Evolutionary conservation across 2,888 invertebrate species (phyloP).

Genomic region (Xylocampa areola): DNA sequence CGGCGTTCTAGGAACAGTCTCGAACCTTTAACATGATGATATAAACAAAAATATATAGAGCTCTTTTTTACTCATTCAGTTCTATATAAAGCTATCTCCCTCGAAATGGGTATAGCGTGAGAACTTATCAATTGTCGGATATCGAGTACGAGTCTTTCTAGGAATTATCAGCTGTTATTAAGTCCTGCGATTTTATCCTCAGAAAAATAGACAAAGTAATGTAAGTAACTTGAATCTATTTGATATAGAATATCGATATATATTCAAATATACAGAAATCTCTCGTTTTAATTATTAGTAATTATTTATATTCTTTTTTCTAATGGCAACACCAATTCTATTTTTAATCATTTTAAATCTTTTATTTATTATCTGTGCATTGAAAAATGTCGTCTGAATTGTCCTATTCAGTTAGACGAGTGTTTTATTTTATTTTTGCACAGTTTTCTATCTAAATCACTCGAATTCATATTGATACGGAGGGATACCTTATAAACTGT

Average conservation of each 20-base stretch:
- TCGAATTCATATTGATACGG: slow-evolving; percentile 27
- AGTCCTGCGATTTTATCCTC: too few relatives aligned
- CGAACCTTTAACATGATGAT: slow-evolving; percentile 3
- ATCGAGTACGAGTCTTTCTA: too few relatives aligned
- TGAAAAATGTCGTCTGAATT: slow-evolving; percentile 61
- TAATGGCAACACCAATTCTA: slow-evolving; percentile 7
- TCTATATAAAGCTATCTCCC: slow-evolving; percentile 18
- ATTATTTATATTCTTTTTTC: too few relatives aligned
- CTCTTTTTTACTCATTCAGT: background rate
- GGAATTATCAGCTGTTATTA: too few relatives aligned
- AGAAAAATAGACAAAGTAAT: too few relatives aligned
- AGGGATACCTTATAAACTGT: too few relatives aligned
- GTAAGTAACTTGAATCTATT: too few relatives aligned
- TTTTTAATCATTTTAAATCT: slow-evolving; percentile 8
- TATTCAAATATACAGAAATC: too few relatives aligned
- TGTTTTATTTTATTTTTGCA: slow-evolving; percentile 70
- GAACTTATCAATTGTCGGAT: too few relatives aligned
- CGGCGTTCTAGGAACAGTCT: slow-evolving; percentile 48
- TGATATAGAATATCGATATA: too few relatives aligned
- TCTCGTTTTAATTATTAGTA: too few relatives aligned
- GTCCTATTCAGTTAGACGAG: slow-evolving; percentile 66
- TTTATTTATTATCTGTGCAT: slow-evolving; percentile 50
- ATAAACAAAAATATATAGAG: background rate
- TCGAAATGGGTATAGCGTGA: too few relatives aligned
- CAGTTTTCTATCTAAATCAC: slow-evolving; percentile 52